Conservation (phyloP, 2,113 vertebrate species). For the Serinus canaria region DNA sequence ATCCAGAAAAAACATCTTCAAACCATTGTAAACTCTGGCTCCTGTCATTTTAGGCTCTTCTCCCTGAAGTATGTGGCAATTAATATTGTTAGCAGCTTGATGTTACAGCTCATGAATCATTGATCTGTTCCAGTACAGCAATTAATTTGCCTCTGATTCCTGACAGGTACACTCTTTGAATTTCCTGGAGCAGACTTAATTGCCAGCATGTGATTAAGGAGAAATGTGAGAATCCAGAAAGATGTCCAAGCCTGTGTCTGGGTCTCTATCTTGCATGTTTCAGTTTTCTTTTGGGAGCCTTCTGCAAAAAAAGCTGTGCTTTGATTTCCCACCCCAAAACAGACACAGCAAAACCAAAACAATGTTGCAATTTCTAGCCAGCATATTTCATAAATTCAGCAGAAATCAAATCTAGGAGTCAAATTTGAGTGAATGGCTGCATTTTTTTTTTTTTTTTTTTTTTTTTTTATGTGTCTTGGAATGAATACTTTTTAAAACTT, state of each 20-base stretch:
- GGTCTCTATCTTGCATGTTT: background rate
- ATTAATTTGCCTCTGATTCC: slow-evolving; percentile 35
- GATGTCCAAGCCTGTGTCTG: background rate
- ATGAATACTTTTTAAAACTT: background rate
- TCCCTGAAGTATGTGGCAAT: slow-evolving; percentile 11
- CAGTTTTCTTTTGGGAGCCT: background rate
- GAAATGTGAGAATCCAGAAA: background rate
- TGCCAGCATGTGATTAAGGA: slow-evolving; percentile 1
- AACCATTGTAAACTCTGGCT: background rate
- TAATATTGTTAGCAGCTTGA: slow-evolving; percentile 29
- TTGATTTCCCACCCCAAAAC: background rate
- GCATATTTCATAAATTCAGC: background rate
- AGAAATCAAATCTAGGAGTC: background rate
- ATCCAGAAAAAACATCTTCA: background rate
- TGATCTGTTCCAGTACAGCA: slow-evolving; percentile 30
- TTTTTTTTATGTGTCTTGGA: background rate
- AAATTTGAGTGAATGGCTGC: background rate
- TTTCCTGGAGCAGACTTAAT: slow-evolving; percentile 24
- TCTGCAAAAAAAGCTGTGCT: background rate
- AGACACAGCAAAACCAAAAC: background rate
- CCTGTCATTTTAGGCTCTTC: background rate
- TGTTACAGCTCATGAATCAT: slow-evolving; percentile 27
- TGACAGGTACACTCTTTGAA: slow-evolving; percentile 16
- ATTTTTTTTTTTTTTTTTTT: background rate
- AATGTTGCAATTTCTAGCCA: background rate